phyloP scores from a whole-genome alignment of 2,888 invertebrate genomes.

The Ormyrus labotus region DNA sequence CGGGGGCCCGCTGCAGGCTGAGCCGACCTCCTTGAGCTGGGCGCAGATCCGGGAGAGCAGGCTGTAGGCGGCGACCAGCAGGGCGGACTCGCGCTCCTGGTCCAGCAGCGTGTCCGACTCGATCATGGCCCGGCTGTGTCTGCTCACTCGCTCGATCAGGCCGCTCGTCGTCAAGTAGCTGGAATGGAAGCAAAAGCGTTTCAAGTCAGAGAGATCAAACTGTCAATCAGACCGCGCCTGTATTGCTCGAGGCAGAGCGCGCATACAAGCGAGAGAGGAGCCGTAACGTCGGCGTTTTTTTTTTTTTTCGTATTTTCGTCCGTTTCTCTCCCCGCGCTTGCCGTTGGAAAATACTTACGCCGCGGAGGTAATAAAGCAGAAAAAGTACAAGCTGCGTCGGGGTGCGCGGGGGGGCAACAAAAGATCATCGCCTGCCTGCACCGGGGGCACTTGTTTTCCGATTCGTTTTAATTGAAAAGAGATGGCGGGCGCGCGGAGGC shows the following conservation, averaged over 20 bases:
- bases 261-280: no score
- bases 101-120: conserved; percentile 72
- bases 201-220: no score
- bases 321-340: no score
- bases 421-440: conserved; percentile 49
- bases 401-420: conserved; percentile 41
- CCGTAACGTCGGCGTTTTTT: no score
- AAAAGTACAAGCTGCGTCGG: background rate
- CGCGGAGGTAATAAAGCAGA: no score
- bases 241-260: no score
- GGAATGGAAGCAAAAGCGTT: conserved; percentile 63
- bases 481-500: conserved; percentile 1
- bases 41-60: conserved; percentile 68
- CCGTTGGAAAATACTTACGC: no score
- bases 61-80: conserved; percentile 69
- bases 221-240: no score
- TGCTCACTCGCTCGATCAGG: conserved; percentile 86
- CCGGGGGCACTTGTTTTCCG: conserved; percentile 53
- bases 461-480: conserved; percentile 57
- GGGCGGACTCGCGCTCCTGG: conserved; percentile 69
- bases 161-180: conserved; percentile 89
- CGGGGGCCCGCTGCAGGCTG: background rate
- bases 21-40: conserved; percentile 63
- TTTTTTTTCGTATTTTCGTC: no score
- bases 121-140: conserved; percentile 70